A percentile compares a stretch with the other conserved stretches of the same genome.
These are phyloP conservation scores for Gymnocypris eckloni DNA, from an alignment of 2,797 vertebrate genomes.

Conservation along the genomic window DNA sequence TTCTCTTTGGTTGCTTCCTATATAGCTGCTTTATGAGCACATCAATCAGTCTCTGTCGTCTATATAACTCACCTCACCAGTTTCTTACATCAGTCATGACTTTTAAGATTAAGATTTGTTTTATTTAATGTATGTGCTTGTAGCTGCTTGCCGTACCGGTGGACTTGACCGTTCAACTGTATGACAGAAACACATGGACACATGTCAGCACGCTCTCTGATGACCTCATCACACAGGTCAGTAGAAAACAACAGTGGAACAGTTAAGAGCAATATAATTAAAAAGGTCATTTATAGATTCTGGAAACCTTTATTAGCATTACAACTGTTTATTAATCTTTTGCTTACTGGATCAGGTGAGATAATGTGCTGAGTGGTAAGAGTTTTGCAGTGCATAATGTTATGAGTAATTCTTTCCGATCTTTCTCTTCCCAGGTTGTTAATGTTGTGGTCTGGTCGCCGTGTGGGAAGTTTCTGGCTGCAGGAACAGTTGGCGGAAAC, in stretches of 20 bases:
- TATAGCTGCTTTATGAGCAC: not conserved
- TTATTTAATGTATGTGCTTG: slow-evolving; percentile 42
- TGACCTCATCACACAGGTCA: slow-evolving; percentile 85
- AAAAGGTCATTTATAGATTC: not conserved
- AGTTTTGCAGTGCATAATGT: not conserved
- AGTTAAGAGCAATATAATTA: not conserved
- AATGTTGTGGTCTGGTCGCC: slow-evolving; percentile 93
- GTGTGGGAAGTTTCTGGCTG: slow-evolving; percentile 87
- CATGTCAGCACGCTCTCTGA: slow-evolving; percentile 82
- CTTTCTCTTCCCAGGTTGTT: slow-evolving; percentile 76
- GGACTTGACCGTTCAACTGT: slow-evolving; percentile 86
- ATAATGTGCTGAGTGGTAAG: not conserved
- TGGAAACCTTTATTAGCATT: not conserved
- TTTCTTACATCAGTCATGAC: not conserved
- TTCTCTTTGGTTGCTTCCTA: not conserved
- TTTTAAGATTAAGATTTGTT: not conserved
- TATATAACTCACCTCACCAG: not conserved
- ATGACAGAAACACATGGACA: slow-evolving; percentile 87
- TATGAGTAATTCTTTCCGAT: not conserved
- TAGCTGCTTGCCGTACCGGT: slow-evolving; percentile 93
- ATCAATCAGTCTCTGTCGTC: not conserved
- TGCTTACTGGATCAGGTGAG: not conserved
- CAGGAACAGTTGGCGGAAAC: slow-evolving; percentile 84
- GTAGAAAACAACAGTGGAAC: slow-evolving; percentile 28
- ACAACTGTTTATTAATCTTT: slow-evolving; percentile 4